Conservation (phyloP, 2,888 invertebrate genomes). For the Zygogramma bicolorata region DNA sequence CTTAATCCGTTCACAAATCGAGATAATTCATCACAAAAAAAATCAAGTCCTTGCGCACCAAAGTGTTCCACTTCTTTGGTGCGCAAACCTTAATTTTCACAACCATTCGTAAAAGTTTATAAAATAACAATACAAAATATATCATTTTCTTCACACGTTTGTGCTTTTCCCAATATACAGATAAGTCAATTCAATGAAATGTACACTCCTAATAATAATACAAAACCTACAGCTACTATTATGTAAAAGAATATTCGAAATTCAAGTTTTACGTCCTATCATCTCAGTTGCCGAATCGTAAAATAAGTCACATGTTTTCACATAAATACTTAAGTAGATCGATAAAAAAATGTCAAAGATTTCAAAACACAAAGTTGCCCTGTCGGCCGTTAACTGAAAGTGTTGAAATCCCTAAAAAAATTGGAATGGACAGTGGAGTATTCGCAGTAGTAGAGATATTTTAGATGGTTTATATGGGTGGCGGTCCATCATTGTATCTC, state of each 20-base stretch:
- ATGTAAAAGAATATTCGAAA: neutral
- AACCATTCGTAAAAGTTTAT: slow-evolving; percentile 59
- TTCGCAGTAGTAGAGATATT: slow-evolving; percentile 7
- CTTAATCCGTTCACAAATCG: slow-evolving; percentile 27
- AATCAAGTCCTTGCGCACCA: slow-evolving; percentile 51
- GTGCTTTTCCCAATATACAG: slow-evolving; percentile 66
- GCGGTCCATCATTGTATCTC: slow-evolving; percentile 92
- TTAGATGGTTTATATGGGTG: slow-evolving; percentile 78
- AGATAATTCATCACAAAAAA: slow-evolving; percentile 54
- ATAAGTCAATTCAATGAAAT: slow-evolving; percentile 54
- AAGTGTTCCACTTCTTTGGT: slow-evolving; percentile 60
- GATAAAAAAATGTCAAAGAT: slow-evolving; percentile 37
- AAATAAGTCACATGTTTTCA: slow-evolving; percentile 51
- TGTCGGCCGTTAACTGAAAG: slow-evolving; percentile 21
- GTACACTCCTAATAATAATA: slow-evolving; percentile 45
- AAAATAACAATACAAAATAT: slow-evolving; percentile 64
- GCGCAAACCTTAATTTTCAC: slow-evolving; percentile 55
- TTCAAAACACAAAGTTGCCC: slow-evolving; percentile 30
- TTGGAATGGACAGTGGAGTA: slow-evolving; percentile 33
- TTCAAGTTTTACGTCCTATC: slow-evolving; percentile 22
- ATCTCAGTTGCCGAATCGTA: slow-evolving; percentile 2
- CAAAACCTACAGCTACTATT: slow-evolving; percentile 37
- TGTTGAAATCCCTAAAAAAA: slow-evolving; percentile 40
- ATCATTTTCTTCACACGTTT: slow-evolving; percentile 50
- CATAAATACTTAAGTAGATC: slow-evolving; percentile 38